phyloP scores from a whole-genome alignment of 2,888 invertebrate species.

The Apodemia hepburni region DNA sequence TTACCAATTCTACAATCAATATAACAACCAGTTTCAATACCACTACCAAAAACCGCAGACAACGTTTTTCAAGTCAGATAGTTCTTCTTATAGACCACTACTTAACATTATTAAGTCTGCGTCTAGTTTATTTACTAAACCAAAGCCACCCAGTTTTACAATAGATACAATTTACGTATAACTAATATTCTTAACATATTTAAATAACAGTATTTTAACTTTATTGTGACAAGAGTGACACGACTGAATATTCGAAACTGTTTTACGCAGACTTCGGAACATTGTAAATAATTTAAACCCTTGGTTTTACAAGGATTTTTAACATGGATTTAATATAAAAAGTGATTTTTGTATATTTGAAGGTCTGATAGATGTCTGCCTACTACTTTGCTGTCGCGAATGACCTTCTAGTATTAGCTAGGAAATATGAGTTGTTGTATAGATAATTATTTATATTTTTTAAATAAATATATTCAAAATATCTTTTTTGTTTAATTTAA shows the following conservation, averaged over 20 bases:
- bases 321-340: neutral
- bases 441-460: slow-evolving; percentile 52
- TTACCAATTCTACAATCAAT: slow-evolving; percentile 66
- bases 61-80: slow-evolving; percentile 53
- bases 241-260: slow-evolving; percentile 74
- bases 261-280: slow-evolving; percentile 56
- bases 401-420: slow-evolving; percentile 73
- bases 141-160: slow-evolving; percentile 61
- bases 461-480: slow-evolving; percentile 55
- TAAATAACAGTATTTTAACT: slow-evolving; percentile 63
- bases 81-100: slow-evolving; percentile 67
- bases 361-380: slow-evolving; percentile 58
- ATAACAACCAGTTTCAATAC: slow-evolving; percentile 51
- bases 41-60: slow-evolving; percentile 53
- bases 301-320: slow-evolving; percentile 76
- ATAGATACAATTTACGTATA: slow-evolving; percentile 68
- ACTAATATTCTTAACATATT: slow-evolving; percentile 30
- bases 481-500: slow-evolving; percentile 38
- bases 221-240: slow-evolving; percentile 72
- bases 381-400: slow-evolving; percentile 59
- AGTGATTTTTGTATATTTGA: slow-evolving; percentile 36
- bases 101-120: slow-evolving; percentile 71
- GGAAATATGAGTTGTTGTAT: slow-evolving; percentile 58
- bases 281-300: slow-evolving; percentile 69
- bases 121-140: slow-evolving; percentile 60